A percentile compares a stretch with the other conserved stretches of the same genome.
Evolutionary conservation across 2,797 vertebrate genomes (phyloP).

Genomic region (Muscicapa comitata): DNA sequence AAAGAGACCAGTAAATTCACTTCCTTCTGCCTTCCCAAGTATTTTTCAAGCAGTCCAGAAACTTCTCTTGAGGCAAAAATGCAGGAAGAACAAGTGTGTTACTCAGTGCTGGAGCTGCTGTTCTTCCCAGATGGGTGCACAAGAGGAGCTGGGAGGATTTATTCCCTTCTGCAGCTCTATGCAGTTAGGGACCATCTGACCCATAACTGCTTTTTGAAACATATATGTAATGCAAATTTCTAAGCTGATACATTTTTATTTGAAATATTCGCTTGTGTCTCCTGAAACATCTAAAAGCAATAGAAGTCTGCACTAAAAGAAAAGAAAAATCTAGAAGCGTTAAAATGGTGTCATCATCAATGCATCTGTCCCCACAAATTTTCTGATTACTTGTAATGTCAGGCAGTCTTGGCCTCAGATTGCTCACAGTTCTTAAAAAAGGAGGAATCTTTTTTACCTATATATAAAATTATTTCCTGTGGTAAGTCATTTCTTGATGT

Average conservation of each 20-base stretch:
- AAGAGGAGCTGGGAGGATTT: background rate
- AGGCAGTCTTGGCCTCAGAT: background rate
- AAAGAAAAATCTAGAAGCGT: background rate
- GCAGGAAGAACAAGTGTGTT: background rate
- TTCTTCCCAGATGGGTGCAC: background rate
- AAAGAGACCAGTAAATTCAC: background rate
- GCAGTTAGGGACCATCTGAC: background rate
- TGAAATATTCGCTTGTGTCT: background rate
- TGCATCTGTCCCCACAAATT: background rate
- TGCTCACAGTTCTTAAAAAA: background rate
- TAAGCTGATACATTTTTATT: background rate
- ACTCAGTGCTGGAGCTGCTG: background rate
- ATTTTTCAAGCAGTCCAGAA: background rate
- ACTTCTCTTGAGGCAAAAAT: background rate
- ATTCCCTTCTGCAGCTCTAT: background rate
- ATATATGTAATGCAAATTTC: background rate
- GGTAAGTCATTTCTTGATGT: background rate
- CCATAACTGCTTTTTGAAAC: background rate
- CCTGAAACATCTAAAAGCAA: background rate
- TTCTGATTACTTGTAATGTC: background rate
- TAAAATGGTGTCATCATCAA: background rate
- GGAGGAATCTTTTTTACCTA: background rate
- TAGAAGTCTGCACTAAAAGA: background rate
- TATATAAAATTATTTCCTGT: background rate
- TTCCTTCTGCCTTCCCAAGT: background rate